phyloP scores from a whole-genome alignment of 2,888 invertebrate genomes.

The Ectobius pallidus region DNA sequence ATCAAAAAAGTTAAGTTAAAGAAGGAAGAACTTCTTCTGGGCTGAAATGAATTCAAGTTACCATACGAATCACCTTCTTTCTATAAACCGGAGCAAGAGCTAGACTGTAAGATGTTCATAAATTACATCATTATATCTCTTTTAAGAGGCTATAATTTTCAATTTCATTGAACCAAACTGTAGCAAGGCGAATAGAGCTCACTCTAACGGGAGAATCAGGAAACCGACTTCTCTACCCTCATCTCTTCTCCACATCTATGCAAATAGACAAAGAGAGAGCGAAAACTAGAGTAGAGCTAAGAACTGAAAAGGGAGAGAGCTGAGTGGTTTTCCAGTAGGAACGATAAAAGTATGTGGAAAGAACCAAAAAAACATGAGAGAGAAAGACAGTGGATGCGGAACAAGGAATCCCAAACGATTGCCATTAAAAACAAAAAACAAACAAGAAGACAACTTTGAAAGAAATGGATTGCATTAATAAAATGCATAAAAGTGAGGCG shows the following conservation, averaged over 20 bases:
- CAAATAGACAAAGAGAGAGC: neutral
- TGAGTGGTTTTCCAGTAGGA: neutral
- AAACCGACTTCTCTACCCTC: neutral
- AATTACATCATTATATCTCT: conserved; percentile 22
- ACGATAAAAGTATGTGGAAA: no score
- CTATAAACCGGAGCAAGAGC: neutral
- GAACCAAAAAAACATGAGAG: no score
- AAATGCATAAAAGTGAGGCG: no score
- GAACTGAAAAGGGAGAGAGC: neutral
- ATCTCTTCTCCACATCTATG: conserved; percentile 21
- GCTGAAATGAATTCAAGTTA: conserved; percentile 6
- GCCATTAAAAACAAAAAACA: no score
- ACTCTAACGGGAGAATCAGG: neutral
- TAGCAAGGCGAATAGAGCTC: neutral
- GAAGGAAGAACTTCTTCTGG: neutral
- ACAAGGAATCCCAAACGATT: no score
- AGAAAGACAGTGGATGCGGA: no score
- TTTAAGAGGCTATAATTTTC: conserved; percentile 29
- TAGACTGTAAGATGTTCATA: conserved; percentile 19
- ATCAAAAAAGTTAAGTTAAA: neutral
- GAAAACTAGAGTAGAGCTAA: neutral
- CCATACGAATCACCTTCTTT: conserved; percentile 13
- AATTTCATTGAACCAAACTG: conserved; percentile 25
- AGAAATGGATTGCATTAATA: no score
- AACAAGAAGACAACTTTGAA: no score